Evolutionary conservation across 1,140 invertebrate species (phyloP).

Genomic region (Ruditapes philippinarum): DNA sequence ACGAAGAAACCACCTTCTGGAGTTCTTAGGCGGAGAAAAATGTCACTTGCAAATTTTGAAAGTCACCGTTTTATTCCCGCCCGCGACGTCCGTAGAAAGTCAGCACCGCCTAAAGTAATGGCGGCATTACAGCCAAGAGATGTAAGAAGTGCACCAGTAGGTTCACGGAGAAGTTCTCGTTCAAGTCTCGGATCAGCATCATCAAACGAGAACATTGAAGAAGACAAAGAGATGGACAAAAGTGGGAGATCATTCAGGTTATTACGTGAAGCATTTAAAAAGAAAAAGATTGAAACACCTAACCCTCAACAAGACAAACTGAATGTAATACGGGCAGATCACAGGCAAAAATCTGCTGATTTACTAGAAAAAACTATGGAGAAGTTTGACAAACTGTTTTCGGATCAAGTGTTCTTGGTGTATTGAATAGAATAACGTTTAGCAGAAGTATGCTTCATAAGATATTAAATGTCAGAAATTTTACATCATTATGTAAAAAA

Average conservation of each 20-base stretch:
- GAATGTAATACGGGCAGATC: slow-evolving; percentile 21
- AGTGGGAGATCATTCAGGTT: slow-evolving; percentile 16
- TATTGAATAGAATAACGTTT: no score
- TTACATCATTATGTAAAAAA: no score
- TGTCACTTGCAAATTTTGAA: neutral
- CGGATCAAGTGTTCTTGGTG: neutral
- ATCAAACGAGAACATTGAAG: neutral
- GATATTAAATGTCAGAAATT: no score
- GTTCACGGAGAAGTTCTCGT: neutral
- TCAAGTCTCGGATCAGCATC: neutral
- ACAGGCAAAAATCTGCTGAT: neutral
- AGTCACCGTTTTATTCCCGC: neutral
- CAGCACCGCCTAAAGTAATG: neutral
- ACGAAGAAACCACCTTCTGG: slow-evolving; percentile 2
- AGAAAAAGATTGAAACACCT: slow-evolving; percentile 14
- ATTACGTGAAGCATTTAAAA: slow-evolving; percentile 49
- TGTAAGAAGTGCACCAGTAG: neutral
- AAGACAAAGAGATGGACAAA: neutral
- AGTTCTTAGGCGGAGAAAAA: neutral
- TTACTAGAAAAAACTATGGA: slow-evolving; percentile 33
- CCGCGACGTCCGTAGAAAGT: neutral
- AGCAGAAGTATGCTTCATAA: no score
- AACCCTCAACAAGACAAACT: slow-evolving; percentile 15
- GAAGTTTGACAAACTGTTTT: slow-evolving; percentile 39
- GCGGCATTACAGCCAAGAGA: neutral